Base-by-base conservation (phyloP, 1,140 invertebrate genomes). In the Lethrus apterus region DNA sequence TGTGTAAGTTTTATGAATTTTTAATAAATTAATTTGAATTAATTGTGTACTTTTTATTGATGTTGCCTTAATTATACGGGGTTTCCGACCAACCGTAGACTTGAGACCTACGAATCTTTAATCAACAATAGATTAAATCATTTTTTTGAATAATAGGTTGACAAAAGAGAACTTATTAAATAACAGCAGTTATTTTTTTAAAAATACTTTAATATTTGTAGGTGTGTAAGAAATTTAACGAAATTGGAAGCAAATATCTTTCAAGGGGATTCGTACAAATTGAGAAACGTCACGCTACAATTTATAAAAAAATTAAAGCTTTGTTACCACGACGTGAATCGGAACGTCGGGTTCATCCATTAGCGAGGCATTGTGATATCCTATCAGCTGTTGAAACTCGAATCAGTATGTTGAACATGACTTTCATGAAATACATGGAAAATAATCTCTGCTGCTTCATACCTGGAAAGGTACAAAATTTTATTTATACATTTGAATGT, bases 391-490 rank as follows among this genome's bases (percentile, higher is more conserved):
- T 95, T 33, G 91, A 94, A 68, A 94, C 91, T 0, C 71, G 92
- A 15, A 78, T 95, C 15, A 93, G 89, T 0, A 86, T 94, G 78
- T 72, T 94, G 3, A 84, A 83, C 4, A 94, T 94, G 89, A 93
- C 91, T 1, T 95, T 89, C 62, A 80, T 79, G 23, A 92, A 91
- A 68, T 91, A 86, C 57, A 83, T 92, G 10, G 86, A 90, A 48
- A 69, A 76, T 41, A 78, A 81, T 44, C 63, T 89, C 3, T 92
- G 90, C 59, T 94, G 90, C 62, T 96, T 96, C 60, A 93, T 94
- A 59, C 91, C 92, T 10, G 92, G 92, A 47, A 91, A 89, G 73
- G 88, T 85, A 64, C 67, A 54, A n/a, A n/a, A 48, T 21, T 24
- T 44, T 50, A 2, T 3, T 9, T n/a, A 21, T 18, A 2, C n/a